phyloP scores from a whole-genome alignment of 2,888 invertebrate species.

The Teinopalpus imperialis region DNA sequence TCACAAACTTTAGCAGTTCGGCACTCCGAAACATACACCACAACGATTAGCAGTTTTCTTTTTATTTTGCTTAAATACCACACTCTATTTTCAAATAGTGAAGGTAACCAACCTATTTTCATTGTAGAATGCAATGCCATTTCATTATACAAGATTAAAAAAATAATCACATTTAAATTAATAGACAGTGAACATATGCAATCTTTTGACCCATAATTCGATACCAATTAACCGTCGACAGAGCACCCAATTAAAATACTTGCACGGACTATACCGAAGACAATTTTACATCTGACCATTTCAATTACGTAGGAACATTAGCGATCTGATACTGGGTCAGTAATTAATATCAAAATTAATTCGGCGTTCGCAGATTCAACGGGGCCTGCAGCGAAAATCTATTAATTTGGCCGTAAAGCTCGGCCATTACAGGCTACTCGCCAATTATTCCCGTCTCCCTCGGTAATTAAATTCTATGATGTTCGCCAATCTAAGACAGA shows the following conservation, averaged over 20 bases:
- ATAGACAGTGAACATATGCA: not conserved
- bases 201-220: conserved; percentile 7
- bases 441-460: conserved; percentile 74
- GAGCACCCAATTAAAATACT: conserved; percentile 17
- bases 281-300: conserved; percentile 23
- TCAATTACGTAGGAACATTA: conserved; percentile 44
- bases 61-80: too few relatives aligned
- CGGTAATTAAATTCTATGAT: conserved; percentile 77
- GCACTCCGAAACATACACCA: too few relatives aligned
- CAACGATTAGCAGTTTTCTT: too few relatives aligned
- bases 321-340: conserved; percentile 53
- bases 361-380: conserved; percentile 45
- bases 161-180: not conserved
- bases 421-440: conserved; percentile 67
- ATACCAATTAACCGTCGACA: conserved; percentile 3
- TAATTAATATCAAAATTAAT: conserved; percentile 66
- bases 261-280: conserved; percentile 10
- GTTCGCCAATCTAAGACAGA: conserved; percentile 74
- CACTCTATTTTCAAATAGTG: too few relatives aligned
- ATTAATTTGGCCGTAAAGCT: conserved; percentile 75
- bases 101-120: too few relatives aligned
- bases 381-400: conserved; percentile 64
- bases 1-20: too few relatives aligned
- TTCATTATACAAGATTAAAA: not conserved
- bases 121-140: too few relatives aligned